phyloP scores from a whole-genome alignment of 2,797 vertebrate genomes.

The Uromys caudimaculatus region DNA sequence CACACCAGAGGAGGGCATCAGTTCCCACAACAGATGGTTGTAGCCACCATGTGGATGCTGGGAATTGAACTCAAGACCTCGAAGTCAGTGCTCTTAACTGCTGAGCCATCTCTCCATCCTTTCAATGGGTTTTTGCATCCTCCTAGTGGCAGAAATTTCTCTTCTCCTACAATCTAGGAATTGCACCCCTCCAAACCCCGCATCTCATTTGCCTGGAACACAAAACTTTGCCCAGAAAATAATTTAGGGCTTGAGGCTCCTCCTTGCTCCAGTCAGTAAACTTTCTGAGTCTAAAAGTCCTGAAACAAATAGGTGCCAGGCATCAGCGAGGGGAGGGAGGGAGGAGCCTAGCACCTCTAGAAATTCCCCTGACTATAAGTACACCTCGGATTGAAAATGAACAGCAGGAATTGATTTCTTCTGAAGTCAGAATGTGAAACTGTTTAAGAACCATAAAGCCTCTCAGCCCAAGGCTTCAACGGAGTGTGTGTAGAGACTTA shows the following conservation, averaged over 20 bases:
- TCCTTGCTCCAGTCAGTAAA: not conserved
- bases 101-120: too few relatives aligned
- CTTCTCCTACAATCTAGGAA: not conserved
- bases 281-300: not conserved
- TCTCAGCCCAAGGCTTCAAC: not conserved
- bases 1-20: too few relatives aligned
- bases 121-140: not conserved
- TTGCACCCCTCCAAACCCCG: not conserved
- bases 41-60: too few relatives aligned
- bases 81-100: too few relatives aligned
- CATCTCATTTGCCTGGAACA: not conserved
- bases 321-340: rapidly evolving
- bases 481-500: not conserved
- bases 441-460: not conserved
- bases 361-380: not conserved
- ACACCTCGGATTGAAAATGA: not conserved
- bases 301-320: not conserved
- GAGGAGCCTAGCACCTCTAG: not conserved
- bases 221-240: not conserved
- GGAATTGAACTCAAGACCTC: too few relatives aligned
- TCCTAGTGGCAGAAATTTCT: not conserved
- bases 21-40: too few relatives aligned
- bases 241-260: not conserved
- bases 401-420: not conserved
- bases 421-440: not conserved